Conservation (phyloP, 2,113 vertebrate species). For the Charadrius vociferus region DNA sequence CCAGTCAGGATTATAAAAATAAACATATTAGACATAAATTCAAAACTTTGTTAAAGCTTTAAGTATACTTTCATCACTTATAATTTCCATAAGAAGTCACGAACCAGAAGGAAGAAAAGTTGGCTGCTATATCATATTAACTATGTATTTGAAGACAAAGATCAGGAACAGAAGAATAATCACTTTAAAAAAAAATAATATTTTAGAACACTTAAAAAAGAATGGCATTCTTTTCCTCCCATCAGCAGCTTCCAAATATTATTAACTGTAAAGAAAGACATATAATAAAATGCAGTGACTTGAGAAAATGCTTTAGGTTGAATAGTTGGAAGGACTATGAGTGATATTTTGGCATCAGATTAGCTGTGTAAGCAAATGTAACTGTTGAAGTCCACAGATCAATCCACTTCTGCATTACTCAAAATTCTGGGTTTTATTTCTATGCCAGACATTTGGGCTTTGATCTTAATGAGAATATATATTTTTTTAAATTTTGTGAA, state of each 20-base stretch:
- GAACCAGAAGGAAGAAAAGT: background rate
- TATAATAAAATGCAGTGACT: background rate
- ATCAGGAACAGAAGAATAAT: background rate
- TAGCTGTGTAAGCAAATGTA: background rate
- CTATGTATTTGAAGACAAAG: background rate
- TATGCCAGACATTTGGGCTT: background rate
- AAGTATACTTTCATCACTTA: background rate
- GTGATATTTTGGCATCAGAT: background rate
- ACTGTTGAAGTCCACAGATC: background rate
- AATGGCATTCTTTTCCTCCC: background rate
- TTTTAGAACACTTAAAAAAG: background rate
- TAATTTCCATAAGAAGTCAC: background rate
- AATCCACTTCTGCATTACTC: background rate
- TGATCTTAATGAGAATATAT: background rate
- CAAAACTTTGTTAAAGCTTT: background rate
- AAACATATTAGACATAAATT: background rate
- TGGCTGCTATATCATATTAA: background rate
- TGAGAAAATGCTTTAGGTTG: background rate
- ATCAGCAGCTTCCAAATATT: background rate
- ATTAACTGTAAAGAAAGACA: background rate
- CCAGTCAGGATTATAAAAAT: background rate
- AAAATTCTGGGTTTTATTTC: background rate
- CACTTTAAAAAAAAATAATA: background rate
- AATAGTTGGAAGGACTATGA: background rate
- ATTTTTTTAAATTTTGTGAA: background rate